Evolutionary conservation across 2,113 vertebrate genomes (phyloP).

Genomic region (Neoarius graeffei): DNA sequence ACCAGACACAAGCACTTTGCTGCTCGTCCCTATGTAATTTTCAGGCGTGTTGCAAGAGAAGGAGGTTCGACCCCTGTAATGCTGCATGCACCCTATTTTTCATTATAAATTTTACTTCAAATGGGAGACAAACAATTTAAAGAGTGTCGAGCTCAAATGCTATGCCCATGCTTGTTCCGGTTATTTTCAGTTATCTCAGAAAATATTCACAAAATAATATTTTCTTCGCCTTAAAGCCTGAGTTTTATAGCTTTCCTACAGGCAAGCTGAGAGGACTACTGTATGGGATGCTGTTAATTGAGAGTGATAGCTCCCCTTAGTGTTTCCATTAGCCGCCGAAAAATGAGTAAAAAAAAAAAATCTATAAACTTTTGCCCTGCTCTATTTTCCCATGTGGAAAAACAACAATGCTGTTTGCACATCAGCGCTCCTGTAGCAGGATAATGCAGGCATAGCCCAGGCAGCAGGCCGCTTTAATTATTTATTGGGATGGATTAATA

Average conservation of each 20-base stretch:
- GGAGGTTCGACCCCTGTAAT: slow-evolving; percentile 58
- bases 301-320: slow-evolving; percentile 32
- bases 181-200: not conserved
- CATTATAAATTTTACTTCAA: slow-evolving; percentile 64
- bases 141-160: not conserved
- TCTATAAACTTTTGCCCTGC: slow-evolving; percentile 26
- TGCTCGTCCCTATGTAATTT: slow-evolving; percentile 64
- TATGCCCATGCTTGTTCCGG: not conserved
- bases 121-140: slow-evolving; percentile 62
- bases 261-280: not conserved
- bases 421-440: slow-evolving; percentile 14
- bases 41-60: slow-evolving; percentile 58
- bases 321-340: slow-evolving; percentile 18
- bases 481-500: slow-evolving; percentile 53
- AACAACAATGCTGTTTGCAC: slow-evolving; percentile 19
- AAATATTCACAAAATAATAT: not conserved
- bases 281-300: slow-evolving; percentile 6
- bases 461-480: slow-evolving; percentile 44
- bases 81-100: slow-evolving; percentile 60
- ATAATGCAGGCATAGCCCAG: slow-evolving; percentile 32
- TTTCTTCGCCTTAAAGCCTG: not conserved
- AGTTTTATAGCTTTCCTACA: not conserved
- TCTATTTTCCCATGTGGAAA: not conserved
- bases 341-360: slow-evolving; percentile 10
- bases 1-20: slow-evolving; percentile 72